phyloP scores from a whole-genome alignment of 2,888 invertebrate species.

The Noctua janthe region DNA sequence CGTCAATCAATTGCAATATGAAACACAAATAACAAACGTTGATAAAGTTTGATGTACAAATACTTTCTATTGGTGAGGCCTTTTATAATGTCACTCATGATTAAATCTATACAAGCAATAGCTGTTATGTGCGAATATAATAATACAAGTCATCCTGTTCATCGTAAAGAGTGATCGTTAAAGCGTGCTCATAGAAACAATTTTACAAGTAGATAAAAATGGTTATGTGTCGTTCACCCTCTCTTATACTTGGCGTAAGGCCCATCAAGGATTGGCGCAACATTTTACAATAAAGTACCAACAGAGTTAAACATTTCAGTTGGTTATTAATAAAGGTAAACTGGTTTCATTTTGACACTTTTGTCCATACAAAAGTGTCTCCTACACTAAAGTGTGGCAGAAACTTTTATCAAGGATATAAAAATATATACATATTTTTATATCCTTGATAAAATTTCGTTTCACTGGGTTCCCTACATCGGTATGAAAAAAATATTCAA shows the following conservation, averaged over 20 bases:
- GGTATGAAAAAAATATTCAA: not conserved
- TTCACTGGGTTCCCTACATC: not conserved
- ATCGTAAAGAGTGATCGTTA: not conserved
- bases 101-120: constrained; percentile 28
- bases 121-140: not conserved
- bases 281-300: not conserved
- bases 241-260: not conserved
- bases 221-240: not conserved
- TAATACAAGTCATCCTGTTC: constrained; percentile 28
- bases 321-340: not conserved
- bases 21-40: constrained; percentile 19
- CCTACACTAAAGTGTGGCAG: too few species aligned
- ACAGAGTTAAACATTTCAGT: not conserved
- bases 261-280: not conserved
- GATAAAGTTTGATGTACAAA: constrained; percentile 5
- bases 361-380: not conserved
- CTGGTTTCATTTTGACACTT: not conserved
- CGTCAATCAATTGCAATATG: constrained; percentile 10
- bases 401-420: too few species aligned
- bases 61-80: constrained; percentile 35
- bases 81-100: constrained; percentile 20
- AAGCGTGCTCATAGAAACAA: not conserved
- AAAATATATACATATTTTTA: not conserved
- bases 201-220: not conserved
- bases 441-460: not conserved